phyloP scores from a whole-genome alignment of 2,797 vertebrate species.

The Pteronotus mesoamericanus region DNA sequence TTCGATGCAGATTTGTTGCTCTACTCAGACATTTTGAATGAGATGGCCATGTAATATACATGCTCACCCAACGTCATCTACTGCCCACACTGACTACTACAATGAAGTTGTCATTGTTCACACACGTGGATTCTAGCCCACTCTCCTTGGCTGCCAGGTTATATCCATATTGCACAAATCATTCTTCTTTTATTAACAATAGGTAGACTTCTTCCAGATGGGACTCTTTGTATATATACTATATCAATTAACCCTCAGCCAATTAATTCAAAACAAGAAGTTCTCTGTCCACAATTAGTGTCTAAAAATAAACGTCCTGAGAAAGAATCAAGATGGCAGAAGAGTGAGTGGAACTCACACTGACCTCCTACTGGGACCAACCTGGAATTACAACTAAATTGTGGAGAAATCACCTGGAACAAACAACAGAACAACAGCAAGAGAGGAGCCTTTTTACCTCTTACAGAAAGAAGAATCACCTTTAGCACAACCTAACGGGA shows the following conservation, averaged over 20 bases:
- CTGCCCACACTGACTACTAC: not conserved
- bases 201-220: not conserved
- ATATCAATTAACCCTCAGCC: not conserved
- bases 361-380: no score
- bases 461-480: no score
- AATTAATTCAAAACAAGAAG: not conserved
- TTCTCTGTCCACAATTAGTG: not conserved
- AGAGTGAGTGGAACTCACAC: no score
- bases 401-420: no score
- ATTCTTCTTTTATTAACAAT: not conserved
- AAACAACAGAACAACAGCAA: no score
- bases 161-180: not conserved
- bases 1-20: not conserved
- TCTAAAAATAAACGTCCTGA: not conserved
- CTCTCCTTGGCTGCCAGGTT: not conserved
- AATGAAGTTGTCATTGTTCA: not conserved
- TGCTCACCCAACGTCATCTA: not conserved
- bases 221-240: not conserved
- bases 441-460: no score
- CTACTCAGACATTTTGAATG: not conserved
- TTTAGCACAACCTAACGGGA: no score
- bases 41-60: not conserved
- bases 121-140: not conserved
- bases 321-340: no score
- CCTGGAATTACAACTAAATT: no score